Base-by-base conservation (phyloP, 2,113 vertebrate species). In the Bambusicola thoracicus region DNA sequence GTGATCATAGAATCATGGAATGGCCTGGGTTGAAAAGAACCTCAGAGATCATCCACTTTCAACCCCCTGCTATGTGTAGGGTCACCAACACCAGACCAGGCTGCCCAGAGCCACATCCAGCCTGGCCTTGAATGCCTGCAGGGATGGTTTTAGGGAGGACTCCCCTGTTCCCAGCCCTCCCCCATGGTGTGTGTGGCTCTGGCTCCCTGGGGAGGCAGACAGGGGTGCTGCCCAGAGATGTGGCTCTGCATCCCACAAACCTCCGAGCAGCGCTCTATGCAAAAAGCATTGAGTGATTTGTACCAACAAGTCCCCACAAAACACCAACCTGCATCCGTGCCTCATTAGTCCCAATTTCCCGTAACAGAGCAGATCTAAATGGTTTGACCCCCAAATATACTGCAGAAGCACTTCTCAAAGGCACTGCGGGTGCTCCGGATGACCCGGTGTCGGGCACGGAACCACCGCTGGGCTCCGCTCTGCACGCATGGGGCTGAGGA, bases 401-500 rank as follows among this genome's bases (percentile, higher is more conserved):
- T 18, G 17, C 32, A 27, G 6, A 78, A 78, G 2, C 72, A 5
- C 38, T 30, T 90, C 40, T 16, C 67, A 74, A 69, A 89, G 81
- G 78, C 48, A 1, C 38, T 77, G 58, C 13, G 2, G 72, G 55
- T 30, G 38, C 29, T 34, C 36, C 10, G 59, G 27, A 1, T 4
- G 6, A 25, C n/a, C 30, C 2, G 6, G 55, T 18, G 3, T 34
- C 59, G 69, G 3, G 12, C 36, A 20, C 34, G 18, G 0, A 3
- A 12, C 16, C 12, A 27, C 62, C 3, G 11, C 55, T 58, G 55
- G 30, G 55, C 6, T 56, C 20, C 24, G 10, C 74, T 32, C 68
- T 7, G 43, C 44, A 6, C 10, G 38, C 10, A 0, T 1, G 40
- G 38, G 4, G 2, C 22, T 0, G 9, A 62, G 20, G 55, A 9